Conservation (phyloP, 2,797 vertebrate genomes). For the Sebastolobus alascanus region DNA sequence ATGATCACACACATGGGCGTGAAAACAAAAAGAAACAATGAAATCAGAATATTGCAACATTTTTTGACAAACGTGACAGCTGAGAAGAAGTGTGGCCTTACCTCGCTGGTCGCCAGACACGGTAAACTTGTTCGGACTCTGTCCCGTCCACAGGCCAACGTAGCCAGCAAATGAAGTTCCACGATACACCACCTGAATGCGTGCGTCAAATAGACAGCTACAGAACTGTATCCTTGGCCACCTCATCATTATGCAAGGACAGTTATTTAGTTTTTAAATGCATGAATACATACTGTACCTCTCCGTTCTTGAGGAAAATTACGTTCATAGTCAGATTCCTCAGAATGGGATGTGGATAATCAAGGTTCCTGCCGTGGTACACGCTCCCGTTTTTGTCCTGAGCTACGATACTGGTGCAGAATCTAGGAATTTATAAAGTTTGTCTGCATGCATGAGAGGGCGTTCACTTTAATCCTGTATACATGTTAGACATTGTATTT, state of each 20-base stretch:
- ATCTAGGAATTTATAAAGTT: constrained; percentile 79
- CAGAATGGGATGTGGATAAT: constrained; percentile 88
- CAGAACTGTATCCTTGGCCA: background rate
- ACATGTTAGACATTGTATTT: background rate
- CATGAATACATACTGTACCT: constrained; percentile 85
- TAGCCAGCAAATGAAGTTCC: constrained; percentile 95
- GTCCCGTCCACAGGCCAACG: constrained; percentile 95
- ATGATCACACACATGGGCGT: background rate
- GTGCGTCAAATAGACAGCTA: background rate
- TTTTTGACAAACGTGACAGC: constrained; percentile 1
- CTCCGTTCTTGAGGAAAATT: constrained; percentile 86
- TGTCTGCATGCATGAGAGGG: background rate
- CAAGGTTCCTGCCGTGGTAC: constrained; percentile 94
- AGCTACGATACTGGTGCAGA: constrained; percentile 94
- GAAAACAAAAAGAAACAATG: background rate
- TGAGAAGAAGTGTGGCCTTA: constrained; percentile 10
- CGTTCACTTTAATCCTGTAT: background rate
- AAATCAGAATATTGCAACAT: background rate
- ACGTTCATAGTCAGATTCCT: constrained; percentile 90
- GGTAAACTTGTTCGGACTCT: constrained; percentile 92
- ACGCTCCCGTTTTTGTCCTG: constrained; percentile 90
- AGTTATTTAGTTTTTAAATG: background rate
- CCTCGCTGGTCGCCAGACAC: constrained; percentile 91
- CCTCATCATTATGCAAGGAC: background rate
- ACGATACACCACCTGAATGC: constrained; percentile 86